These are phyloP conservation scores for Poeciliopsis turrubarensis DNA, from an alignment of 2,113 vertebrate genomes.

Conservation along the genomic window DNA sequence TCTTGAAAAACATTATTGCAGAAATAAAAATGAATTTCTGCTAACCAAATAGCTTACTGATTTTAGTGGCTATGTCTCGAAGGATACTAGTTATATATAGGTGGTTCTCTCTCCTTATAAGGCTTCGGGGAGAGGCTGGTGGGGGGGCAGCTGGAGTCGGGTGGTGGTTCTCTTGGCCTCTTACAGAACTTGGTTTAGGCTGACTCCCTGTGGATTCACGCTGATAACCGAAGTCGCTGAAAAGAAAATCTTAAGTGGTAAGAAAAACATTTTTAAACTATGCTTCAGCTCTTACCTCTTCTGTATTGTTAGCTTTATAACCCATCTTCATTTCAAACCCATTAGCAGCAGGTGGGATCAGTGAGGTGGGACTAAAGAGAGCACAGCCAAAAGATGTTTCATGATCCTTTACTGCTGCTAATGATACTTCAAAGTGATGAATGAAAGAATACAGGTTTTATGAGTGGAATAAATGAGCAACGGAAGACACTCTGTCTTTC, in stretches of 20 bases:
- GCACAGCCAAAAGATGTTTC: constrained; percentile 21
- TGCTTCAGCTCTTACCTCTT: constrained; percentile 4
- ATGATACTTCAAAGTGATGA: constrained; percentile 36
- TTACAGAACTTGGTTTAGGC: constrained; percentile 68
- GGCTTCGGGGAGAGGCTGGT: constrained; percentile 65
- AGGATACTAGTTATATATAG: constrained; percentile 79
- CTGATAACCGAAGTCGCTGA: constrained; percentile 71
- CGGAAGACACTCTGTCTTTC: neutral
- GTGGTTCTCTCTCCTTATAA: constrained; percentile 74
- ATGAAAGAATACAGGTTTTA: neutral
- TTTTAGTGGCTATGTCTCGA: constrained; percentile 60
- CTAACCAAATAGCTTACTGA: constrained; percentile 43
- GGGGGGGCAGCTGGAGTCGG: constrained; percentile 65
- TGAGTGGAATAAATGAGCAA: constrained; percentile 10
- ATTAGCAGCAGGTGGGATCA: constrained; percentile 21
- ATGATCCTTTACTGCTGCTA: constrained; percentile 18
- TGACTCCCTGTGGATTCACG: constrained; percentile 77
- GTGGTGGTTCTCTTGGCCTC: constrained; percentile 68
- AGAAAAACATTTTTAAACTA: constrained; percentile 47
- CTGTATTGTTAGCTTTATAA: constrained; percentile 2
- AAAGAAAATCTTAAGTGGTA: constrained; percentile 72
- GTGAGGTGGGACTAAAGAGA: constrained; percentile 9
- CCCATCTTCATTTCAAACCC: constrained; percentile 7
- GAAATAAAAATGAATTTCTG: constrained; percentile 26
- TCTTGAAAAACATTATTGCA: neutral